Conservation (phyloP, 2,113 vertebrate species). For the Egretta garzetta region DNA sequence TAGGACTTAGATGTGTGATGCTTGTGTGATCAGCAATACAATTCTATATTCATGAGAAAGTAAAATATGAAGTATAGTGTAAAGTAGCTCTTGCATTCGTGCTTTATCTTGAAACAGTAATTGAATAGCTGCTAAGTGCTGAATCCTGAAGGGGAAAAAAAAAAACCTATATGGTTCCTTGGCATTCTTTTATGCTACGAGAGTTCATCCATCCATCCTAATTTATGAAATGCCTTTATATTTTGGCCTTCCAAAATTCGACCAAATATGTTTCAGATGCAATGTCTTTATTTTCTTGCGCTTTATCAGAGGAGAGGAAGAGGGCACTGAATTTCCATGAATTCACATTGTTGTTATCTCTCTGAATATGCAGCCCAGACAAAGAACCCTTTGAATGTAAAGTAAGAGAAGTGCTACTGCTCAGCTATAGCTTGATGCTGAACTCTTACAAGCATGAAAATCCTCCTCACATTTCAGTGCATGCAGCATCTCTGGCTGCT, state of each 20-base stretch:
- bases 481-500: not conserved
- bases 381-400: not conserved
- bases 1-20: not conserved
- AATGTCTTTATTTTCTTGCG: not conserved
- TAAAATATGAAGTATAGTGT: not conserved
- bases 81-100: constrained; percentile 24
- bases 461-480: not conserved
- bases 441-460: not conserved
- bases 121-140: constrained; percentile 37
- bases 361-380: not conserved
- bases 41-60: not conserved
- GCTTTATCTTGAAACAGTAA: constrained; percentile 1
- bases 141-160: not conserved
- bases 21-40: not conserved
- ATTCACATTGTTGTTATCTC: not conserved
- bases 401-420: not conserved
- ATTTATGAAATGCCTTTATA: not conserved
- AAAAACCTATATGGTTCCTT: not conserved
- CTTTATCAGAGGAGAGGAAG: not conserved
- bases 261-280: not conserved
- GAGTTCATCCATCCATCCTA: constrained; percentile 5
- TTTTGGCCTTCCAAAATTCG: not conserved
- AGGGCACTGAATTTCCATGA: not conserved
- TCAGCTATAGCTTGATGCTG: not conserved
- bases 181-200: not conserved